A percentile compares a stretch with the other conserved stretches of the same genome.
phyloP scores from a whole-genome alignment of 2,113 vertebrate genomes.

The Amia ocellicauda region DNA sequence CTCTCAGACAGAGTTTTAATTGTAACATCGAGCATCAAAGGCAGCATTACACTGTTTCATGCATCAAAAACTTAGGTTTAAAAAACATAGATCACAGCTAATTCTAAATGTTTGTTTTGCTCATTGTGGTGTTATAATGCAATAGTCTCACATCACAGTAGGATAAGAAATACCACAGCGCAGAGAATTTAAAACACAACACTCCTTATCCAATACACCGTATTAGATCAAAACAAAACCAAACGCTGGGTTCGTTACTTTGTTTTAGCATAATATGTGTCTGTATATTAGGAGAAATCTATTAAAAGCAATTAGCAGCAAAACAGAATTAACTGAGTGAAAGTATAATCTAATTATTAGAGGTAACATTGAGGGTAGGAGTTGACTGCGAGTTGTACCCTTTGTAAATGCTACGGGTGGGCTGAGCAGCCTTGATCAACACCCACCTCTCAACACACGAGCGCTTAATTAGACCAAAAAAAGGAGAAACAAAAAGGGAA shows the following conservation, averaged over 20 bases:
- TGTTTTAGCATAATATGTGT: background rate
- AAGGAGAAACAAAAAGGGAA: too few relatives aligned
- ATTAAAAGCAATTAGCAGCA: background rate
- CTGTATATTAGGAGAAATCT: background rate
- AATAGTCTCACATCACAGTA: too few relatives aligned
- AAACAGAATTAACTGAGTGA: conserved; percentile 1
- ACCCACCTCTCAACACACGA: conserved; percentile 33
- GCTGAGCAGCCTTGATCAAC: conserved; percentile 48
- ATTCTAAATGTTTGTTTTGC: too few relatives aligned
- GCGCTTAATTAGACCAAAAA: conserved; percentile 30
- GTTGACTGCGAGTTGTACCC: background rate
- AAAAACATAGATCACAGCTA: too few relatives aligned
- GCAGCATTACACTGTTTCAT: too few relatives aligned
- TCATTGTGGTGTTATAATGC: too few relatives aligned
- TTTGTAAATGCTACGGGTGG: conserved; percentile 28
- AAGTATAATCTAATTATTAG: conserved; percentile 1
- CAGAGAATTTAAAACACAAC: background rate
- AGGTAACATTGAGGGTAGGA: conserved; percentile 4
- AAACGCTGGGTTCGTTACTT: background rate
- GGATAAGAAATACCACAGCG: too few relatives aligned
- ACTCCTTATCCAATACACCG: background rate
- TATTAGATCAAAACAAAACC: background rate
- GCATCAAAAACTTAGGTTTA: too few relatives aligned
- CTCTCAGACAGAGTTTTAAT: too few relatives aligned
- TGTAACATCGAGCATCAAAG: too few relatives aligned